A percentile compares a stretch with the other conserved stretches of the same genome.
Conservation (phyloP, 2,888 invertebrate genomes). For the Drosophila pegasa region DNA sequence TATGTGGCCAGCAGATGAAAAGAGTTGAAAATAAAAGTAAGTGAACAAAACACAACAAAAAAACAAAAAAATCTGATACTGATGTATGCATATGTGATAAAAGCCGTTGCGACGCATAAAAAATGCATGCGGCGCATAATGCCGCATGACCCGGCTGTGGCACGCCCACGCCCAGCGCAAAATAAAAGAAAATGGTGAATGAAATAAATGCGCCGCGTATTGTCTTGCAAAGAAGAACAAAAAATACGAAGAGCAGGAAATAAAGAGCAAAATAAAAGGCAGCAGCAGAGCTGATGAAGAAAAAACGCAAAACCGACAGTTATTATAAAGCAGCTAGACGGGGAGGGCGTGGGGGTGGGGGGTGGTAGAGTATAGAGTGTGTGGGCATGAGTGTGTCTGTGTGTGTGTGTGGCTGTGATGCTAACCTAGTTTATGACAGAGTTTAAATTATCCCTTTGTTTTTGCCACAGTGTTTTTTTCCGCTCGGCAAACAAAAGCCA, state of each 20-base stretch:
- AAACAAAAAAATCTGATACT: conserved; percentile 44
- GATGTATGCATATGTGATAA: conserved; percentile 75
- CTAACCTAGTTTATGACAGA: conserved; percentile 79
- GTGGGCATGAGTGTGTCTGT: conserved; percentile 20
- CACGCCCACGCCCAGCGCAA: conserved; percentile 44
- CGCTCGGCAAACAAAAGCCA: conserved; percentile 65
- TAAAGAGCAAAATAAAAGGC: conserved; percentile 46
- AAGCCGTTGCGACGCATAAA: conserved; percentile 70
- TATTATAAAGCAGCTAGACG: conserved; percentile 67
- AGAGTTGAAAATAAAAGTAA: conserved; percentile 39
- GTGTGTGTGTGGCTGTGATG: conserved; percentile 53
- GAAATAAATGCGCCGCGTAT: conserved; percentile 60
- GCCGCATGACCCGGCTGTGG: conserved; percentile 66
- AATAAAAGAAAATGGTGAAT: conserved; percentile 36
- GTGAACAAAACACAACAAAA: background rate
- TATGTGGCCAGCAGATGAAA: conserved; percentile 55
- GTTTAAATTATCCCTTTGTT: conserved; percentile 78
- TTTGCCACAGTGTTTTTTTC: conserved; percentile 71
- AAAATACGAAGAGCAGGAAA: conserved; percentile 35
- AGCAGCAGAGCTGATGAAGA: conserved; percentile 66
- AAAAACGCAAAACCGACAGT: conserved; percentile 78
- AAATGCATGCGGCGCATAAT: conserved; percentile 72
- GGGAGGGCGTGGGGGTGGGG: conserved; percentile 9
- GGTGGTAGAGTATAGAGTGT: conserved; percentile 7
- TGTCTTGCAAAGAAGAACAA: conserved; percentile 39